Conservation (phyloP, 1,140 invertebrate genomes). For the Pogonognathellus flavescens region DNA sequence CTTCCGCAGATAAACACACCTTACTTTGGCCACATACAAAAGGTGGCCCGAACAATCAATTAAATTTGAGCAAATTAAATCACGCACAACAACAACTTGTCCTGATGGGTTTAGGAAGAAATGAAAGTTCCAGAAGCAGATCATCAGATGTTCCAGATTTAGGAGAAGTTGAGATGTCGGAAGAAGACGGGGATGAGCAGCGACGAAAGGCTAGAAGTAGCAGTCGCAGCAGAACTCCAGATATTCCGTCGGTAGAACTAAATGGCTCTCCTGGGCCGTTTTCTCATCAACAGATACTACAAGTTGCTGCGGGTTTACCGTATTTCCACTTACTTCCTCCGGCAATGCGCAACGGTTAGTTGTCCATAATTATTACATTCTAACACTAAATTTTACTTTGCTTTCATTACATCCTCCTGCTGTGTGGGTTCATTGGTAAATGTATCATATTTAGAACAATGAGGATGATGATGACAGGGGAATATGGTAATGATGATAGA, state of each 20-base stretch:
- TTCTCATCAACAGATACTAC: conserved; percentile 61
- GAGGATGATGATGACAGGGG: too few relatives aligned
- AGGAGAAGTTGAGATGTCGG: conserved; percentile 50
- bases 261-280: conserved; percentile 60
- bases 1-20: background rate
- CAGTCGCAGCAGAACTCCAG: conserved; percentile 60
- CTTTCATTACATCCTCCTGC: too few relatives aligned
- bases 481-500: too few relatives aligned
- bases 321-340: conserved; percentile 64
- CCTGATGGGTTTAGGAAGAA: conserved; percentile 7
- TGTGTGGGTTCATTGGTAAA: too few relatives aligned
- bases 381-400: too few relatives aligned
- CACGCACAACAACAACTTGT: background rate
- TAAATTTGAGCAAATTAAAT: background rate
- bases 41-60: background rate
- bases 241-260: conserved; percentile 39
- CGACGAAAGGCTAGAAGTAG: conserved; percentile 39
- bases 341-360: conserved; percentile 60
- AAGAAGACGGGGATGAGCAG: conserved; percentile 57
- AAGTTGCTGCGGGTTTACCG: conserved; percentile 49
- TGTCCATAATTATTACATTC: background rate
- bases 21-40: conserved; percentile 1
- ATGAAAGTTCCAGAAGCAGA: conserved; percentile 39
- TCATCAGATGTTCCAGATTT: conserved; percentile 38
- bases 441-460: too few relatives aligned